Conservation (phyloP, 2,888 invertebrate genomes). For the Liodrosophila aerea region DNA sequence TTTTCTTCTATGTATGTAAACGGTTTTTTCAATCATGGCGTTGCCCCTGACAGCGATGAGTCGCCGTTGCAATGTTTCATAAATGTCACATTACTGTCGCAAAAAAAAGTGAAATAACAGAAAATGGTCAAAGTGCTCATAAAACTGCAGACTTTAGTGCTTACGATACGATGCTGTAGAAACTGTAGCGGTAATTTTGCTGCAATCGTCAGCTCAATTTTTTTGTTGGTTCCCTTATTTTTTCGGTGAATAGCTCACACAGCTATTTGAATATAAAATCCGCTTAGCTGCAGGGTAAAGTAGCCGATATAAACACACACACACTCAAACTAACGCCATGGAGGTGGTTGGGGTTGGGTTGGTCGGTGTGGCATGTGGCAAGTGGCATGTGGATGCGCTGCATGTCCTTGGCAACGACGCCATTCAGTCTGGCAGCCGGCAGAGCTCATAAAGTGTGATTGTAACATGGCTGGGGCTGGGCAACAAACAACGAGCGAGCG, state of each 20-base stretch:
- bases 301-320: conserved; percentile 36
- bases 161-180: conserved; percentile 37
- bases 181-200: conserved; percentile 41
- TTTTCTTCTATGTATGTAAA: not conserved
- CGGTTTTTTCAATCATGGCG: conserved; percentile 28
- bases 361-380: conserved; percentile 9
- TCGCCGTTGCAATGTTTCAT: conserved; percentile 61
- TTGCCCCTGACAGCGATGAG: conserved; percentile 27
- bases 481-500: conserved; percentile 49
- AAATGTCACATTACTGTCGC: conserved; percentile 75
- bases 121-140: conserved; percentile 50
- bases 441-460: conserved; percentile 67
- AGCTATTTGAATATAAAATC: conserved; percentile 67
- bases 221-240: conserved; percentile 14
- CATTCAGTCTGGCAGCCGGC: conserved; percentile 40
- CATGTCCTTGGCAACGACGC: conserved; percentile 49
- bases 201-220: conserved; percentile 65
- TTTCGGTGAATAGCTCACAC: conserved; percentile 13
- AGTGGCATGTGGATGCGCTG: conserved; percentile 22
- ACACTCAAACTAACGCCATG: conserved; percentile 19
- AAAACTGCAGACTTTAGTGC: conserved; percentile 69
- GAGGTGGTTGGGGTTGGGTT: conserved; percentile 4
- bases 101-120: conserved; percentile 30
- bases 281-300: conserved; percentile 56
- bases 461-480: conserved; percentile 51